Evolutionary conservation across 2,797 vertebrate species (phyloP).

Genomic region (Lepidocolaptes lacrymiger): DNA sequence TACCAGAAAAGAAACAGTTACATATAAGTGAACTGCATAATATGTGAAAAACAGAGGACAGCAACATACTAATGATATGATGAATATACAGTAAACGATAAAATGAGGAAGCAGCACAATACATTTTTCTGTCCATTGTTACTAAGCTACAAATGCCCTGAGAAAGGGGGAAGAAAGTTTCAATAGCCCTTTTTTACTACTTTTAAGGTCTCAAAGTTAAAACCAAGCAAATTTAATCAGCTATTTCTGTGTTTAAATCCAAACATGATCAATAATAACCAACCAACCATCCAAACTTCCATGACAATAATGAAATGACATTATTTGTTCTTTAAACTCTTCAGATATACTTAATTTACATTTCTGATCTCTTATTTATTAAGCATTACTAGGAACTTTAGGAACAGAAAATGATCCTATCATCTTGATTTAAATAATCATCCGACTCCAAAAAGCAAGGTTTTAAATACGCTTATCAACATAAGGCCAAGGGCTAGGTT

Average conservation of each 20-base stretch:
- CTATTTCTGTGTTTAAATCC: neutral
- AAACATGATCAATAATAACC: neutral
- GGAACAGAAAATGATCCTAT: neutral
- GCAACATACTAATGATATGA: fast-evolving
- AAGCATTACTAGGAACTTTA: neutral
- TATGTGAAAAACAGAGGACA: neutral
- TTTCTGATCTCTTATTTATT: neutral
- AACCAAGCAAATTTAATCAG: neutral
- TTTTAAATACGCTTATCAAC: neutral
- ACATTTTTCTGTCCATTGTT: neutral
- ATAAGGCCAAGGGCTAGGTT: fast-evolving
- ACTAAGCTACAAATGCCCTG: neutral
- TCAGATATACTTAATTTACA: neutral
- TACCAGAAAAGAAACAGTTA: neutral
- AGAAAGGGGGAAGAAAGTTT: neutral
- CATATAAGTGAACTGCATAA: neutral
- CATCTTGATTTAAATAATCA: neutral
- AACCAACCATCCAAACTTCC: neutral
- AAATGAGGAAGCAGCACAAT: fast-evolving
- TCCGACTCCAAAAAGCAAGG: neutral
- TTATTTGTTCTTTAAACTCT: neutral
- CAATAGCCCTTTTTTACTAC: neutral
- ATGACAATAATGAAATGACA: neutral
- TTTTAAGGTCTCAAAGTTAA: neutral
- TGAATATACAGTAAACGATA: neutral